Evolutionary conservation across 2,888 invertebrate genomes (phyloP), one percentile per base, ranked within the genome.

Genomic region (Gasteruption jaculator): DNA sequence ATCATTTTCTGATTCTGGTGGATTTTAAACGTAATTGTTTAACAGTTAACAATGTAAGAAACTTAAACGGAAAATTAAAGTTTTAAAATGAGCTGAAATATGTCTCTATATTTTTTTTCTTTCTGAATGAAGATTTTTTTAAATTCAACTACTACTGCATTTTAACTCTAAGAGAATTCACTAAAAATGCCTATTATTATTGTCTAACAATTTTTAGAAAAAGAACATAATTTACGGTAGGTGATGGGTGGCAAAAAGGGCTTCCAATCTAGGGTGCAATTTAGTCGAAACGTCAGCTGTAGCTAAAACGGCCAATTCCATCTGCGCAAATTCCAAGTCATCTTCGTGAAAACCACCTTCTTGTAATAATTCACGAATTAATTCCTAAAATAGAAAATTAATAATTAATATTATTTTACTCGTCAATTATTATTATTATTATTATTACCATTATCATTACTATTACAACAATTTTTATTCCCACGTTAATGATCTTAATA

Each of bases 321-420:
- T 45, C 48, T 52, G 60, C 1, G 71, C 69, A 31, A 70, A 71
- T 50, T 64, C 66, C 7, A 71, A 46, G 42, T 71, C 71, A 0
- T 71, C 66, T 38, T 71, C 71, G 42, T 71, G 59, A 36, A 70
- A 71, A 33, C 71, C 70, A 27, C 58, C 60, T 47, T 68, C 68
- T 45, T 68, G 65, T 4, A 71, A 45, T 10, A 71, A 44, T 45
- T 69, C 59, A 3, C 71, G 54, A 4, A 67, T 19, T 10, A 68
- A 41, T 53, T 71, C 71, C 65, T 69, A 43, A 27, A 38, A 34
- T 36, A 32, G 35, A 29, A 25, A 2, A 32, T 15, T 21, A 18
- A 36, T 20, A 45, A 32, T 12, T 12, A 18, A 19, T 37, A 32
- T 20, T 15, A 32, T 38, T 12, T 5, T 26, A 14, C 21, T 22